Percentiles rank a stretch among this genome's conserved stretches.
Evolutionary conservation across 1,140 invertebrate genomes (phyloP).

Genomic region (Drosophila simulans): DNA sequence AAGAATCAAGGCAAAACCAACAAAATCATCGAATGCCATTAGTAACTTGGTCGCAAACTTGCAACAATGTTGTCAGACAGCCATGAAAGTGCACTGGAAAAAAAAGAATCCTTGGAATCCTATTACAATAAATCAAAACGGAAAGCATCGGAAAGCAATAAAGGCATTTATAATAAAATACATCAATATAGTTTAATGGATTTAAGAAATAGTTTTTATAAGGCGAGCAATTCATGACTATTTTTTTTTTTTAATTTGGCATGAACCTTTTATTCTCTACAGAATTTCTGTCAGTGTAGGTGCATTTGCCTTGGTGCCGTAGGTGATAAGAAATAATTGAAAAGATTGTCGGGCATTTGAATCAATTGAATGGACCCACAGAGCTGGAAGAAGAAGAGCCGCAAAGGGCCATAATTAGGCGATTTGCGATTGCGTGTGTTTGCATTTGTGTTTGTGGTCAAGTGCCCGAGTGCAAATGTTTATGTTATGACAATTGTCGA

Average conservation of each 20-base stretch:
- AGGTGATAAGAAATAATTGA: conserved; percentile 82
- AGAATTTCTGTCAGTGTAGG: conserved; percentile 7
- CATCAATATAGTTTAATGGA: no score
- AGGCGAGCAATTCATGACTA: no score
- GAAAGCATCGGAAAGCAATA: no score
- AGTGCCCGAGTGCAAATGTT: conserved; percentile 33
- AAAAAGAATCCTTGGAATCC: no score
- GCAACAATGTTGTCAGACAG: conserved; percentile 59
- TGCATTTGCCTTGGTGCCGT: conserved; percentile 32
- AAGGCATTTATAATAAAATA: no score
- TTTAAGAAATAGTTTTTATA: no score
- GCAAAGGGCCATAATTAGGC: conserved; percentile 48
- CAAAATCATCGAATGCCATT: conserved; percentile 49
- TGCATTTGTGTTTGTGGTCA: conserved; percentile 19
- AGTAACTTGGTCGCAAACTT: conserved; percentile 22
- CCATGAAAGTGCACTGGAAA: conserved; percentile 7
- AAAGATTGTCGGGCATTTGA: conserved; percentile 77
- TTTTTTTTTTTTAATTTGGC: no score
- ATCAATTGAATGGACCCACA: conserved; percentile 51
- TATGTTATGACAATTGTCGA: conserved; percentile 46
- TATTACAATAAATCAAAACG: background rate
- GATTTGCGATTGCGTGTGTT: conserved; percentile 29
- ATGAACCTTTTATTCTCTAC: no score
- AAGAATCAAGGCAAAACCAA: conserved; percentile 7
- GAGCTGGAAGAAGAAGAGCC: conserved; percentile 35